These are phyloP conservation scores for Lypha dubia DNA, from an alignment of 2,888 invertebrate species.

Conservation along the genomic window DNA sequence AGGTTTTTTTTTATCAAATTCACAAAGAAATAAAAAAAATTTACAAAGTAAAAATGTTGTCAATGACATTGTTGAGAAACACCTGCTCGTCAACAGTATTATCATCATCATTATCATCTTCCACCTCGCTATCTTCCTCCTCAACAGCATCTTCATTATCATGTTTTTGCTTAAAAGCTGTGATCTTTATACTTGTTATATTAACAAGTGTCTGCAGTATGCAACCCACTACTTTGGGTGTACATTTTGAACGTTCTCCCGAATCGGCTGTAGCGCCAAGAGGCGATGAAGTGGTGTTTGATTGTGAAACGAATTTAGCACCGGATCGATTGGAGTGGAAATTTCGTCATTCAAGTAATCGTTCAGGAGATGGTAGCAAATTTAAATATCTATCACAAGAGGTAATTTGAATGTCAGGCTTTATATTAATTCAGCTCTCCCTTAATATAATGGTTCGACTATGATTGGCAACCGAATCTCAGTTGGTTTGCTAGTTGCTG, in stretches of 20 bases:
- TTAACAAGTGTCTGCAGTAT: constrained; percentile 53
- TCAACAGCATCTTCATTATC: constrained; percentile 36
- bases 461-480: too few species aligned
- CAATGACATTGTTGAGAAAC: constrained; percentile 63
- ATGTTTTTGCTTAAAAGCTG: constrained; percentile 51
- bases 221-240: constrained; percentile 84
- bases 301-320: constrained; percentile 91
- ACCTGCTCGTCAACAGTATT: constrained; percentile 63
- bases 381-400: constrained; percentile 76
- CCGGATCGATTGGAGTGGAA: constrained; percentile 92
- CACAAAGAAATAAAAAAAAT: background rate
- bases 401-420: constrained; percentile 61
- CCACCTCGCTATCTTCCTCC: background rate
- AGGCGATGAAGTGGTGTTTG: constrained; percentile 91
- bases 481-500: too few species aligned
- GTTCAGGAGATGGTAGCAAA: constrained; percentile 75
- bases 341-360: constrained; percentile 85
- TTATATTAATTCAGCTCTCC: background rate
- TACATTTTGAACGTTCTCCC: constrained; percentile 89
- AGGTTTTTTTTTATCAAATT: constrained; percentile 6
- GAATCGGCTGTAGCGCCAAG: constrained; percentile 91
- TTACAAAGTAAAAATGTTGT: constrained; percentile 48
- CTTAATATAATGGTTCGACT: background rate
- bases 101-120: constrained; percentile 19
- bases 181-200: constrained; percentile 62